phyloP scores from a whole-genome alignment of 2,797 vertebrate species.

The Clarias laeviceps region DNA sequence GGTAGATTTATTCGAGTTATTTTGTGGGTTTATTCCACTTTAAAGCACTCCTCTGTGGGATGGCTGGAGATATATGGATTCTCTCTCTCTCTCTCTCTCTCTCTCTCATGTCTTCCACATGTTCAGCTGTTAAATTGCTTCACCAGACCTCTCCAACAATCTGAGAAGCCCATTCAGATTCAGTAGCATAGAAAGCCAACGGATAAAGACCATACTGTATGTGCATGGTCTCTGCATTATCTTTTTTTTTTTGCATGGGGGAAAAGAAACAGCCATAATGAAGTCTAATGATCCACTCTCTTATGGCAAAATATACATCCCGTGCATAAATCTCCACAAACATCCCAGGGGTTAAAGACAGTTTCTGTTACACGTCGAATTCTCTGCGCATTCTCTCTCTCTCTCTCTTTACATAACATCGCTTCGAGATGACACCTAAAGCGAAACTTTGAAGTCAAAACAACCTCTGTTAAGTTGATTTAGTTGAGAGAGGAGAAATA shows the following conservation, averaged over 20 bases:
- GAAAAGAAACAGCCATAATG: constrained; percentile 74
- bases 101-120: constrained; percentile 21
- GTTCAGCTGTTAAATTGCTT: constrained; percentile 73
- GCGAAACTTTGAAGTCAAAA: constrained; percentile 77
- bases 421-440: constrained; percentile 75
- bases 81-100: constrained; percentile 26
- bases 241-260: constrained; percentile 78
- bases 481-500: constrained; percentile 67
- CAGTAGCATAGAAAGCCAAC: constrained; percentile 71
- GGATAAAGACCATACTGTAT: constrained; percentile 62
- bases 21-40: constrained; percentile 68
- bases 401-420: constrained; percentile 68
- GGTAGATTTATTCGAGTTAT: constrained; percentile 64
- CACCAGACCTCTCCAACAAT: constrained; percentile 72
- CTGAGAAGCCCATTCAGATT: constrained; percentile 79
- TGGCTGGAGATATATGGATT: constrained; percentile 68
- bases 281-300: constrained; percentile 76
- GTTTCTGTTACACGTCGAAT: neutral
- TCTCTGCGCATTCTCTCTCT: constrained; percentile 35
- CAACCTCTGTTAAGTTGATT: constrained; percentile 75
- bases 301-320: constrained; percentile 69
- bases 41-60: constrained; percentile 66
- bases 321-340: constrained; percentile 60
- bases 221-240: constrained; percentile 77
- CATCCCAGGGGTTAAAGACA: constrained; percentile 66